Conservation (phyloP, 1,140 invertebrate species). For the Lepidurus couesii region DNA sequence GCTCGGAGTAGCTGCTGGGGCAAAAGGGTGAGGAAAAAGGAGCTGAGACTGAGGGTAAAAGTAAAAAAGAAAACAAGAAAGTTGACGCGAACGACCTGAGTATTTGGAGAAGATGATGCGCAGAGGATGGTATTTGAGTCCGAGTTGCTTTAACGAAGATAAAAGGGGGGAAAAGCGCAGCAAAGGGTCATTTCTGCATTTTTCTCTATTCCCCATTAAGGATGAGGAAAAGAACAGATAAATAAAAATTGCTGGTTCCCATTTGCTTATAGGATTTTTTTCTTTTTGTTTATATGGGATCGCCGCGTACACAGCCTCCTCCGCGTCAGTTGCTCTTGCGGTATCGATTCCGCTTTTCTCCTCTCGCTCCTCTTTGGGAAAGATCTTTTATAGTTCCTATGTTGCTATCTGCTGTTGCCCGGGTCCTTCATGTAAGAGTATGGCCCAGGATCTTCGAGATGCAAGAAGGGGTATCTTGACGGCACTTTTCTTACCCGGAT, state of each 20-base stretch:
- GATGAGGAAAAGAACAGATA: background rate
- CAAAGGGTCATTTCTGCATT: too few species aligned
- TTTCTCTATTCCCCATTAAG: too few species aligned
- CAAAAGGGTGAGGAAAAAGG: background rate
- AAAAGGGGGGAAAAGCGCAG: background rate
- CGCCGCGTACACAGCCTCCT: background rate
- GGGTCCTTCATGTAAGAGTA: background rate
- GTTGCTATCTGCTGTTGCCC: background rate
- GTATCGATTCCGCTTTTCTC: conserved; percentile 17
- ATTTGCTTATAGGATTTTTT: background rate
- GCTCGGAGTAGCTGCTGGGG: background rate
- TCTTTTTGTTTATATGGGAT: background rate
- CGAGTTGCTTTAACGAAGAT: background rate
- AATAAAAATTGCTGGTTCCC: background rate
- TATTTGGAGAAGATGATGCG: background rate
- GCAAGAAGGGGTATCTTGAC: background rate
- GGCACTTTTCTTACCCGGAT: conserved; percentile 17
- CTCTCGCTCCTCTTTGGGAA: background rate
- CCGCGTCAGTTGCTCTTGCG: background rate
- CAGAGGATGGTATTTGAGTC: background rate
- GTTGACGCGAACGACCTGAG: background rate
- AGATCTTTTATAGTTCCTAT: background rate
- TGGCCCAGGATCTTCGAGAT: background rate
- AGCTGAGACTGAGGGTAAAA: conserved; percentile 1
- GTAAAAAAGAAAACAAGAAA: background rate